Evolutionary conservation across 2,888 invertebrate species (phyloP), one percentile per base, ranked within the genome.

Genomic region (Sclerodermus sp.): DNA sequence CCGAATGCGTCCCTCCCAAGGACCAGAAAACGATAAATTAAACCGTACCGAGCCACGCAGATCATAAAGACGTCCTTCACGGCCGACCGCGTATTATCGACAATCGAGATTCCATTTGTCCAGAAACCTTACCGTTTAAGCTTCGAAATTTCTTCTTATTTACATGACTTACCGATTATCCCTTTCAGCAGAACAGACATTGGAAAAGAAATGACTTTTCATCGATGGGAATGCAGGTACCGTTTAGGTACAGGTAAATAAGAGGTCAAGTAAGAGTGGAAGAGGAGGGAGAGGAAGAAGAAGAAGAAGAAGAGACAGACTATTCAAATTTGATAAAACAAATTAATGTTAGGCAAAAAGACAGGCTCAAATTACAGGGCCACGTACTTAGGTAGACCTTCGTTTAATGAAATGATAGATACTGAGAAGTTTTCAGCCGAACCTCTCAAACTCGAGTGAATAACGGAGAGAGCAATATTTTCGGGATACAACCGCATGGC

Each of bases 1-100:
- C 44, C 51, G 51, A 62, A 18, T 42, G 49, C 57, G 40, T 47
- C 47, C 53, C 44, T 42, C 54, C 31, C 37, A 51, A 62, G 57
- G 57, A 61, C 69, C 67, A 62, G 68, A 70, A 67, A 70, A 67
- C 70, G 71, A 74, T 73, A 74, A 75, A 74, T 75, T 74, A 72
- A 72, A 59, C 61, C 62, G 58, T 55, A 49, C 51, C 51, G 52
- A 47, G 55, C 17, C n/a, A 18, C 45, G 59, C 64, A 55, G 57
- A 64, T 64, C 66, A 69, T 71, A 70, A 74, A 74, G 66, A 68
- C 72, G 70, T 74, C 70, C 68, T 73, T 71, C 66, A 67, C 61
- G 66, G 66, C 59, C 60, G 55, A 66, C 65, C 70, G 68, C 70
- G 65, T 70, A 69, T 74, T 73, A 73, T 68, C 68, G 59, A 61